Base-by-base conservation (phyloP, 1,140 invertebrate genomes). In the Dendrolimus kikuchii region DNA sequence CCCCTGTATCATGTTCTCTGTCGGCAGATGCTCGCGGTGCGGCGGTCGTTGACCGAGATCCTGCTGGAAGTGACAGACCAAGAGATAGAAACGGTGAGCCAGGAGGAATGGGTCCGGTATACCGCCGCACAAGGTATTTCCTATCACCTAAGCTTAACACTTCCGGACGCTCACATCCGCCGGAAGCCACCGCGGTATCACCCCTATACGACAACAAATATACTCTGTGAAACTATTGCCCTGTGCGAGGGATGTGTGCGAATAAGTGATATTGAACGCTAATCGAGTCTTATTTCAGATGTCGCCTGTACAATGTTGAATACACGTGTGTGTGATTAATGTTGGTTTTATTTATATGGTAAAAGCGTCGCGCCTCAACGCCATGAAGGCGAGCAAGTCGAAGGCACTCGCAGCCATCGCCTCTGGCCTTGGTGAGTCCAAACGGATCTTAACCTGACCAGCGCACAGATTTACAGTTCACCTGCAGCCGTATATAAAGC, bases 41-140 rank as follows among this genome's bases (percentile, higher is more conserved):
- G 96, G 61, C 89, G 93, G 53, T 93, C 93, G 58, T 87, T 98
- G 77, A 99, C 96, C 44, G 95, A 98, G 89, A 94, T 98, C 68
- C 90, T 99, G 49, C 89, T 99, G 53, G 95, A 98, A 73, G 96
- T 98, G 63, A 99, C 97, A 7, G 95, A 94, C 72, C 92, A 94
- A 80, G 95, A 97, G 90, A 96, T 98, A 74, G 80, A 91, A 64
- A 87, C 88, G 61, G 90, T 97, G 66, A 95, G 94, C 81, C 90
- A 92, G 80, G 95, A 97, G 86, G 87, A 88, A 72, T 75, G 86
- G 72, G 78, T 75, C 72, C 71, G 87, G 71, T 86, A 85, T 86
- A 87, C 66, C 75, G 69, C 83, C 57, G 74, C 76, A 71, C 87
- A 88, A 88, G 87, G 87, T 88, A 88, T 77, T 80, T 69, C 68